Evolutionary conservation across 2,888 invertebrate species (phyloP).

Genomic region (Gonocerus acuteangulatus): DNA sequence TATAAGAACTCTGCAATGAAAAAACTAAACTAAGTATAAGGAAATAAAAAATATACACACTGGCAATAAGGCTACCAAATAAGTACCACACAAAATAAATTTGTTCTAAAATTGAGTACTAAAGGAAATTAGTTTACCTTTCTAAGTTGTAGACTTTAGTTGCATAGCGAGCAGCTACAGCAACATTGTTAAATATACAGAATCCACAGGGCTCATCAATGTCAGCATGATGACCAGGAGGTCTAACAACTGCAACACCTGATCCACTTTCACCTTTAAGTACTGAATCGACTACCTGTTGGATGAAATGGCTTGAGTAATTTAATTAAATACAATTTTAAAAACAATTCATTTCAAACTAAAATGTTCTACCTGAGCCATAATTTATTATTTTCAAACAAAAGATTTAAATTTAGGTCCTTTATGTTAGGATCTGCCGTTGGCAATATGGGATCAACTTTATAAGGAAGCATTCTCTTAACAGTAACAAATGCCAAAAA

Average conservation of each 20-base stretch:
- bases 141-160: constrained; percentile 52
- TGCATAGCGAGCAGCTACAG: constrained; percentile 72
- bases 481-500: no score
- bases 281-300: constrained; percentile 60
- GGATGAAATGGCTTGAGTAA: constrained; percentile 2
- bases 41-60: constrained; percentile 15
- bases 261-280: constrained; percentile 54
- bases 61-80: no score
- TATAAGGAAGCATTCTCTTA: no score
- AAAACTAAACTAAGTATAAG: constrained; percentile 4
- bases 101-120: not conserved
- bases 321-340: not conserved
- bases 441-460: no score
- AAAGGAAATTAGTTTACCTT: constrained; percentile 44
- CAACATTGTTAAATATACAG: constrained; percentile 82
- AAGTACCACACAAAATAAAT: not conserved
- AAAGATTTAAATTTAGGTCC: no score
- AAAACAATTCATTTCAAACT: no score
- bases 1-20: constrained; percentile 54
- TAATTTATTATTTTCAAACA: no score
- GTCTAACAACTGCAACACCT: constrained; percentile 76
- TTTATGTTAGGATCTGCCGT: no score
- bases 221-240: constrained; percentile 89
- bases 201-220: constrained; percentile 70
- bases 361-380: no score